Percentiles rank a stretch among this genome's conserved stretches.
phyloP scores from a whole-genome alignment of 2,888 invertebrate species.

The Callyntrura guangdongensis region DNA sequence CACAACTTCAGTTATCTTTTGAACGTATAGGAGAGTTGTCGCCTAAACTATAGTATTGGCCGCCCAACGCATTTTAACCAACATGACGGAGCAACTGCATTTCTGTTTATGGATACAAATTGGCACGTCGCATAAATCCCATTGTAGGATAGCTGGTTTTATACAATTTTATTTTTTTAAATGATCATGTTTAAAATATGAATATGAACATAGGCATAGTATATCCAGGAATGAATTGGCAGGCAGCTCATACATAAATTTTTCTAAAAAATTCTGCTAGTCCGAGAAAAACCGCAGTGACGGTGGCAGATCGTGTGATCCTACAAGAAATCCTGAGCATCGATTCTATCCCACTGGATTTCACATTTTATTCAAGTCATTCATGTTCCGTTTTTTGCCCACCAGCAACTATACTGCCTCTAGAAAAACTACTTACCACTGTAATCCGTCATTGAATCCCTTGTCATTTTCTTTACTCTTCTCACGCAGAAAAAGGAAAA shows the following conservation, averaged over 20 bases:
- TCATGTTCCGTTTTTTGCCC: constrained; percentile 35
- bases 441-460: constrained; percentile 74
- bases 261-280: constrained; percentile 4
- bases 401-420: not conserved
- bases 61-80: not conserved
- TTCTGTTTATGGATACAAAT: constrained; percentile 4
- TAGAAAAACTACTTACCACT: constrained; percentile 56
- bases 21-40: too few relatives aligned
- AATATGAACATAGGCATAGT: not conserved
- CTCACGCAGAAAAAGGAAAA: constrained; percentile 53
- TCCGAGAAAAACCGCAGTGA: constrained; percentile 49
- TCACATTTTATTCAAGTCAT: constrained; percentile 69
- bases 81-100: not conserved
- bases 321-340: constrained; percentile 52
- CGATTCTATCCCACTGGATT: constrained; percentile 64
- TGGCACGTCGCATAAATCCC: not conserved
- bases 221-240: not conserved
- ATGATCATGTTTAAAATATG: not conserved
- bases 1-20: not conserved
- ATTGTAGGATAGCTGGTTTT: not conserved
- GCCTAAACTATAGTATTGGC: too few relatives aligned
- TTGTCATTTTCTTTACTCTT: constrained; percentile 67
- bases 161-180: not conserved
- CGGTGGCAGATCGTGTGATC: constrained; percentile 49
- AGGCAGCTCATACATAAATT: not conserved